These are phyloP conservation scores for Cryptotermes secundus DNA, from an alignment of 1,140 invertebrate genomes.

Conservation along the genomic window DNA sequence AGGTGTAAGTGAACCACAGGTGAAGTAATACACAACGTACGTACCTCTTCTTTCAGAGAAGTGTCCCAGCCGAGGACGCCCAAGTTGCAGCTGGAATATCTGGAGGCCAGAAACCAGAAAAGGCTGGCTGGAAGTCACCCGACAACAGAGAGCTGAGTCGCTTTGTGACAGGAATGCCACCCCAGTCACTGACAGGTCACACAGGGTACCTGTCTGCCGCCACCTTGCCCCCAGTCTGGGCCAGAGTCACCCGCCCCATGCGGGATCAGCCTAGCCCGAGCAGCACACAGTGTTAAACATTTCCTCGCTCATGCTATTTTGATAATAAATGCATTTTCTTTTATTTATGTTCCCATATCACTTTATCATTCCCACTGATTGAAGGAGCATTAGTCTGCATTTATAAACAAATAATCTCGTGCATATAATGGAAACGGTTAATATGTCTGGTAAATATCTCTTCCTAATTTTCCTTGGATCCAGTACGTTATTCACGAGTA, in stretches of 20 bases:
- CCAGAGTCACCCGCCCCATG: neutral
- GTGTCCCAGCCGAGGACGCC: neutral
- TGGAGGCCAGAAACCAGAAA: neutral
- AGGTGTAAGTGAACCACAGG: no score
- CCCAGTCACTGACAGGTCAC: slow-evolving; percentile 77
- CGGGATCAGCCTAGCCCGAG: neutral
- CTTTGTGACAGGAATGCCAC: slow-evolving; percentile 62
- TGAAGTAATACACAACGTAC: neutral
- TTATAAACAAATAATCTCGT: no score
- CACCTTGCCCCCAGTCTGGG: slow-evolving; percentile 66
- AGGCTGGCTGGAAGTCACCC: neutral
- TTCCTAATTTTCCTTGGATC: no score
- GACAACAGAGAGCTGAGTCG: neutral
- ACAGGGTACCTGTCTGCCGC: slow-evolving; percentile 94
- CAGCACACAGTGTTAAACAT: no score
- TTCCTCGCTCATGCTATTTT: no score
- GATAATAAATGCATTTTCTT: no score
- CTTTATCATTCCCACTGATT: no score
- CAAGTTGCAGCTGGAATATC: neutral
- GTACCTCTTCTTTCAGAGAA: neutral
- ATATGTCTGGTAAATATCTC: no score
- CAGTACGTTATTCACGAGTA: no score
- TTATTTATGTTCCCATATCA: no score
- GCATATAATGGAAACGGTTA: no score
- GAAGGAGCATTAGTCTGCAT: no score